phyloP scores from a whole-genome alignment of 2,888 invertebrate genomes.

The Deladenus siricidicola region DNA sequence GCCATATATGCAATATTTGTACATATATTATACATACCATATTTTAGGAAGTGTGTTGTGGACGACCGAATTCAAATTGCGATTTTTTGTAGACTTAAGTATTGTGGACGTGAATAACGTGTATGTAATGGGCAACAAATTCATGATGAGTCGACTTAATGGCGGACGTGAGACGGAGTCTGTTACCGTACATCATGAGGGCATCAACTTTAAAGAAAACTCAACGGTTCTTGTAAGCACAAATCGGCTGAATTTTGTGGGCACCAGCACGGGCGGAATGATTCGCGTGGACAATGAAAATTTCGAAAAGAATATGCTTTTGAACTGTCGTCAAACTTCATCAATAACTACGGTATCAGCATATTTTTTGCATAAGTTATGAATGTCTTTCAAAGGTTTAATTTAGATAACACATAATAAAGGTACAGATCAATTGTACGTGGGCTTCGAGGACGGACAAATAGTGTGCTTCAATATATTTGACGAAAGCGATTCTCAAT shows the following conservation, averaged over 20 bases:
- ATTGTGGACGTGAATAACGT: slow-evolving; percentile 7
- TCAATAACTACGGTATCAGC: slow-evolving; percentile 14
- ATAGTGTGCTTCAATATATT: slow-evolving; percentile 18
- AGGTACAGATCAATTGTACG: slow-evolving; percentile 11
- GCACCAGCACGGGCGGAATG: slow-evolving; percentile 17
- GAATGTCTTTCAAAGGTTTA: not conserved
- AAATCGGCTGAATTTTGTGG: slow-evolving; percentile 13
- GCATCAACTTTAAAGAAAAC: slow-evolving; percentile 23
- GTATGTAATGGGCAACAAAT: slow-evolving; percentile 25
- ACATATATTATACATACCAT: no score
- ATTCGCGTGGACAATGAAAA: slow-evolving; percentile 18
- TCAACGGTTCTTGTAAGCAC: slow-evolving; percentile 26
- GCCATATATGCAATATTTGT: no score
- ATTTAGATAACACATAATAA: slow-evolving; percentile 10
- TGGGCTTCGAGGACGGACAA: slow-evolving; percentile 20
- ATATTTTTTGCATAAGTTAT: not conserved
- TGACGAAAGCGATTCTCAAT: not conserved
- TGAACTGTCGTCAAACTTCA: slow-evolving; percentile 10
- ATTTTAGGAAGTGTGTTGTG: slow-evolving; percentile 18
- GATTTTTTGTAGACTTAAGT: slow-evolving; percentile 28
- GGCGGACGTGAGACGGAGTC: slow-evolving; percentile 25
- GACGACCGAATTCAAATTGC: slow-evolving; percentile 29
- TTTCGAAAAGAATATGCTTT: slow-evolving; percentile 12
- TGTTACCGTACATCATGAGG: slow-evolving; percentile 27
- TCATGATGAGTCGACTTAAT: slow-evolving; percentile 19